These are phyloP conservation scores for Elgaria multicarinata DNA, from an alignment of 2,113 vertebrate species.

Conservation along the genomic window DNA sequence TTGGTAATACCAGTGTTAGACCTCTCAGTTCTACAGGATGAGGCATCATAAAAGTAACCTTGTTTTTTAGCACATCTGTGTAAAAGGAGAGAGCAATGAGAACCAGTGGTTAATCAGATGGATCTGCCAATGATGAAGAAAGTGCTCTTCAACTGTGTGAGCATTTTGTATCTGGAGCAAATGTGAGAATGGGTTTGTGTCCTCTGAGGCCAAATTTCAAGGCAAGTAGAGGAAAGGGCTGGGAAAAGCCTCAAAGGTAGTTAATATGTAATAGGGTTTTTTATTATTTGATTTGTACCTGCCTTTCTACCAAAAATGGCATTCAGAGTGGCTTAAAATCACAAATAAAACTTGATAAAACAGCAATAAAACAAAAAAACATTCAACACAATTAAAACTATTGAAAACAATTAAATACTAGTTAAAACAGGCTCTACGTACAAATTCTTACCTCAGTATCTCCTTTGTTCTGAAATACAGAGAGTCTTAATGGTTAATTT, in stretches of 20 bases:
- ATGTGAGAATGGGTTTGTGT: no score
- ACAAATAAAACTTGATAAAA: no score
- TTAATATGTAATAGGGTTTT: not conserved
- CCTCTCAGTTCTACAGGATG: no score
- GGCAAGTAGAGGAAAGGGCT: no score
- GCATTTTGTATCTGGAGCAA: not conserved
- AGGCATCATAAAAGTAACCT: not conserved
- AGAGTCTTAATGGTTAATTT: constrained; percentile 24
- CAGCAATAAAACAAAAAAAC: no score
- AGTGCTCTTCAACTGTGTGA: not conserved
- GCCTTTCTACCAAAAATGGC: no score
- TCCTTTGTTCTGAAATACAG: constrained; percentile 11
- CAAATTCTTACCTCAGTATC: not conserved
- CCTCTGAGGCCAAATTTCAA: not conserved
- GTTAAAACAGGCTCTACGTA: not conserved
- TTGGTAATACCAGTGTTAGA: no score
- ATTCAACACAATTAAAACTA: no score
- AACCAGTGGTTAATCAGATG: not conserved
- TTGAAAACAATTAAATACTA: no score
- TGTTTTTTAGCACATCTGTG: not conserved
- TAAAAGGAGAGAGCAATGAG: not conserved
- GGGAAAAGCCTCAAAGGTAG: not conserved
- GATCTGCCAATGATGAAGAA: not conserved
- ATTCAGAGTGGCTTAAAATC: no score
- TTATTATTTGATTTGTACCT: no score